Conservation (phyloP, 37 sponge, comb jelly and placozoan species). For the Cliona cf. orientalis region DNA sequence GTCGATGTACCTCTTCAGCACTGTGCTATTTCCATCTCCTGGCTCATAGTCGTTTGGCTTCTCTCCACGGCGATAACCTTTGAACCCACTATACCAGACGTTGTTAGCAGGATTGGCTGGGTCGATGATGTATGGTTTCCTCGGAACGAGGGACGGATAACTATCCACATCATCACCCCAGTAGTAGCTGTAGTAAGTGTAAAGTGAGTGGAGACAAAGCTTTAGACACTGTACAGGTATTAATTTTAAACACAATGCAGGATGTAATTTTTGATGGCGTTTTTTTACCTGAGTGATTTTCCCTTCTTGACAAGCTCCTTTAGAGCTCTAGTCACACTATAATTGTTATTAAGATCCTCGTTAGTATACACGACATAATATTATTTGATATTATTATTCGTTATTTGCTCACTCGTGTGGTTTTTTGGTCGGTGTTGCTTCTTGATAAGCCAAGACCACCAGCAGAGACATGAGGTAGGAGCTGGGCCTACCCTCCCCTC, state of each 20-base stretch:
- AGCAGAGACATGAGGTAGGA: conserved; percentile 51
- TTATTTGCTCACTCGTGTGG: neutral
- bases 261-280: neutral
- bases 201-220: too few species aligned
- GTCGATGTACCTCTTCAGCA: conserved; percentile 31
- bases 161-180: conserved; percentile 12
- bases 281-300: neutral
- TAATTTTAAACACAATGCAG: neutral
- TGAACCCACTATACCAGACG: conserved; percentile 44
- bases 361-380: neutral
- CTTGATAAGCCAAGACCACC: conserved; percentile 38
- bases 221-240: neutral
- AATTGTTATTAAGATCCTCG: too few species aligned
- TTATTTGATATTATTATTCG: neutral
- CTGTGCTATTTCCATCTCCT: conserved; percentile 49
- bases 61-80: neutral
- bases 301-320: conserved; percentile 25
- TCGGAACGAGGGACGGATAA: neutral
- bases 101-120: conserved; percentile 69
- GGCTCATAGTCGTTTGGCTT: conserved; percentile 21
- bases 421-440: neutral
- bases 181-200: neutral
- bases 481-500: conserved; percentile 37
- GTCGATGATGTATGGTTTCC: conserved; percentile 47
- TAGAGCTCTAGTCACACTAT: conserved; percentile 17